phyloP scores from a whole-genome alignment of 2,888 invertebrate species.

The Pyrrhosoma nymphula region DNA sequence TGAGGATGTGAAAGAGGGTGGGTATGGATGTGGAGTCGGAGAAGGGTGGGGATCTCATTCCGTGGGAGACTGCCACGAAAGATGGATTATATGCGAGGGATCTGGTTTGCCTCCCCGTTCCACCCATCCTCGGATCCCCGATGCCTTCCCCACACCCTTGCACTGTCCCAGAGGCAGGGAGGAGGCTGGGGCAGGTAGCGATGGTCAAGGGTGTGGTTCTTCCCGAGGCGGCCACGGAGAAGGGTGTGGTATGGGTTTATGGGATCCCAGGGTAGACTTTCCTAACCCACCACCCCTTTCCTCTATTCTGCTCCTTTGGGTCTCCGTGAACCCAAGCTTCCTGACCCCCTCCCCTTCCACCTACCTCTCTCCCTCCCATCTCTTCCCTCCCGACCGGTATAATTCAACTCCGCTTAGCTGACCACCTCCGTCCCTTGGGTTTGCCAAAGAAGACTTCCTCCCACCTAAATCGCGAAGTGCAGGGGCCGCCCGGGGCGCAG shows the following conservation, averaged over 20 bases:
- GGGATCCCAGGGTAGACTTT: slow-evolving; percentile 33
- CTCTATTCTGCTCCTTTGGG: slow-evolving; percentile 20
- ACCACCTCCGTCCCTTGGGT: slow-evolving; percentile 60
- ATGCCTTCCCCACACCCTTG: background rate
- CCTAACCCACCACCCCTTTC: slow-evolving; percentile 14
- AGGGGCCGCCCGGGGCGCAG: background rate
- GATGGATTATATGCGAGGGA: slow-evolving; percentile 66
- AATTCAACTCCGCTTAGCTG: slow-evolving; percentile 45
- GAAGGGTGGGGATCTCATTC: background rate
- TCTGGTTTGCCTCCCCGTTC: slow-evolving; percentile 39
- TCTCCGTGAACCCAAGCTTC: slow-evolving; percentile 22
- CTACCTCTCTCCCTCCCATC: background rate
- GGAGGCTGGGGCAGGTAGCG: background rate
- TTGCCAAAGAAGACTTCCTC: slow-evolving; percentile 45
- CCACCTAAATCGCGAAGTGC: background rate
- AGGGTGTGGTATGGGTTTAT: slow-evolving; percentile 41
- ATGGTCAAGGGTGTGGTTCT: slow-evolving; percentile 54
- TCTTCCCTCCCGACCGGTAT: slow-evolving; percentile 32
- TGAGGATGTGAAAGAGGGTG: background rate
- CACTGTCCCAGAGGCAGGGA: background rate
- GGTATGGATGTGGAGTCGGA: background rate
- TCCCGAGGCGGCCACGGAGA: slow-evolving; percentile 12
- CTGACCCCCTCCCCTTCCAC: background rate
- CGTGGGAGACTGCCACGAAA: slow-evolving; percentile 59
- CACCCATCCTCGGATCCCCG: background rate